Evolutionary conservation across 2,797 vertebrate species (phyloP).

Genomic region (Eurystomus glaucurus): DNA sequence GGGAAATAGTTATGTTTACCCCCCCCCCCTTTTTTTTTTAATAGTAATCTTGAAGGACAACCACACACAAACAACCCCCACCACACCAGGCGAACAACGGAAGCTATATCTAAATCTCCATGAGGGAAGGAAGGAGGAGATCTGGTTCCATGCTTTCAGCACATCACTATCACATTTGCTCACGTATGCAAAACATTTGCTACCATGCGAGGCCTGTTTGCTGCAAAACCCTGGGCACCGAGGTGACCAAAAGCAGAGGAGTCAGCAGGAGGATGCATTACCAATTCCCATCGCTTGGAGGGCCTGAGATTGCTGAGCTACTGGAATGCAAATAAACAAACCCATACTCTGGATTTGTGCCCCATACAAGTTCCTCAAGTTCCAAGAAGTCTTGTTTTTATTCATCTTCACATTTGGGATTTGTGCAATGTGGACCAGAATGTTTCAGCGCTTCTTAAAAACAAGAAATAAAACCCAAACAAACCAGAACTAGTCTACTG

Average conservation of each 20-base stretch:
- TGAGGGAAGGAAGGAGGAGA: conserved; percentile 55
- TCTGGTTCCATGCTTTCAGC: conserved; percentile 67
- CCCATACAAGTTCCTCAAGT: conserved; percentile 54
- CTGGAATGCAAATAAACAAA: conserved; percentile 73
- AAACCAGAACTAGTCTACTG: conserved; percentile 8
- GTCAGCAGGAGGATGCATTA: conserved; percentile 21
- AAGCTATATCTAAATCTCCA: conserved; percentile 22
- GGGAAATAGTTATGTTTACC: neutral
- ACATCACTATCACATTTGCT: conserved; percentile 59
- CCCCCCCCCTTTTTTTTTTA: neutral
- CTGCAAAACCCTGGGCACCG: neutral
- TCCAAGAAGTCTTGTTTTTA: conserved; percentile 72
- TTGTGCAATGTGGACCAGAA: conserved; percentile 61
- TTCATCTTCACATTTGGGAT: conserved; percentile 65
- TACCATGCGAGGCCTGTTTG: neutral
- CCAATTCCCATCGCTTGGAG: conserved; percentile 52
- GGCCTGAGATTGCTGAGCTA: conserved; percentile 34
- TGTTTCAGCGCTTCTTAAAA: conserved; percentile 63
- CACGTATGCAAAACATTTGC: conserved; percentile 33
- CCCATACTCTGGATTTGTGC: conserved; percentile 53
- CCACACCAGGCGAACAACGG: neutral
- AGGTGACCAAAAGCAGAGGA: conserved; percentile 33
- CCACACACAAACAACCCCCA: neutral
- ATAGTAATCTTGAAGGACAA: neutral
- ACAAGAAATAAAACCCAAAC: conserved; percentile 62